Evolutionary conservation across 2,888 invertebrate genomes (phyloP).

Genomic region (Agrotis puta): DNA sequence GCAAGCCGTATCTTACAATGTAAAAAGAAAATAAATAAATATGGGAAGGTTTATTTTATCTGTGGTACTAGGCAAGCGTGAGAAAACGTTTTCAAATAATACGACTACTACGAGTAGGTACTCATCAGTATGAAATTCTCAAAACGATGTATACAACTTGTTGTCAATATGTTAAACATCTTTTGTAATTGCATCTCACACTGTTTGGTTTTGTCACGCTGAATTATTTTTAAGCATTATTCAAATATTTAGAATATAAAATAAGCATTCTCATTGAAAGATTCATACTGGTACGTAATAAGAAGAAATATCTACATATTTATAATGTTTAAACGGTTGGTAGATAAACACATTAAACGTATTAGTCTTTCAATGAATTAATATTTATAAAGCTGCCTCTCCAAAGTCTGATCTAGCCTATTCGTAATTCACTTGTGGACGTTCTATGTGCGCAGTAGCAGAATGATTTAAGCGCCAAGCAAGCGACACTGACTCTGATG

Average conservation of each 20-base stretch:
- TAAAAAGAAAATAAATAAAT: slow-evolving; percentile 76
- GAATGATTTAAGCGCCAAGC: slow-evolving; percentile 77
- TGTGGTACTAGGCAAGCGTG: slow-evolving; percentile 61
- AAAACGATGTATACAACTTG: slow-evolving; percentile 39
- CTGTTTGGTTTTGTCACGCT: slow-evolving; percentile 54
- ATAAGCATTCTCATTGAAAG: slow-evolving; percentile 49
- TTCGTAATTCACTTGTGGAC: slow-evolving; percentile 56
- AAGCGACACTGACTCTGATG: slow-evolving; percentile 74
- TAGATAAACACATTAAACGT: slow-evolving; percentile 63
- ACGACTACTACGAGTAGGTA: slow-evolving; percentile 25
- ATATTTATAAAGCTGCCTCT: slow-evolving; percentile 62
- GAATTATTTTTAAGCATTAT: slow-evolving; percentile 63
- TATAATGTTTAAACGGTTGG: slow-evolving; percentile 54
- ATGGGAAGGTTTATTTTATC: slow-evolving; percentile 71
- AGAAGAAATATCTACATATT: slow-evolving; percentile 55
- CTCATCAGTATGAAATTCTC: slow-evolving; percentile 42
- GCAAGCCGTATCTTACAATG: slow-evolving; percentile 72
- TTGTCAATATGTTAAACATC: slow-evolving; percentile 41
- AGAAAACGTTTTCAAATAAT: slow-evolving; percentile 50
- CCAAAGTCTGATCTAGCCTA: slow-evolving; percentile 52
- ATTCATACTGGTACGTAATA: slow-evolving; percentile 39
- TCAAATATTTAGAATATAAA: slow-evolving; percentile 60
- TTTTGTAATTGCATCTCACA: slow-evolving; percentile 50
- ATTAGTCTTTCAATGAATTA: slow-evolving; percentile 60
- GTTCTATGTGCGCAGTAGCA: slow-evolving; percentile 56